Conservation (phyloP, 2,888 invertebrate species). For the Orchesella flavescens region DNA sequence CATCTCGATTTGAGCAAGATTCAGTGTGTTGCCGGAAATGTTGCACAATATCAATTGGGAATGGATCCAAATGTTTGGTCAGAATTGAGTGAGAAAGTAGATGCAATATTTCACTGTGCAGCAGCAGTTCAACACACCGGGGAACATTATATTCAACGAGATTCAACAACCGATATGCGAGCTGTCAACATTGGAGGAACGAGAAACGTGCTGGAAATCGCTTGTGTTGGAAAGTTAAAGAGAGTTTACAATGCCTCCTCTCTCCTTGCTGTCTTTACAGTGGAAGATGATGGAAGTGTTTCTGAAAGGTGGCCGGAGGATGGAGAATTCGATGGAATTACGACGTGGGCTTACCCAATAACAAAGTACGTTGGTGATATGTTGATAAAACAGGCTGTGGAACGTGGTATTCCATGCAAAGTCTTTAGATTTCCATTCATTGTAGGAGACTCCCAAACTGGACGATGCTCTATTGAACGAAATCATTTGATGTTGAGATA, state of each 20-base stretch:
- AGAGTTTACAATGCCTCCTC: not conserved
- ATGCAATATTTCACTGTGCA: not conserved
- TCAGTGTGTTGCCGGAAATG: no score
- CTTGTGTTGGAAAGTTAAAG: no score
- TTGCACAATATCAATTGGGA: no score
- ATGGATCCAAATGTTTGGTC: no score
- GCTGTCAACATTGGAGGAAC: not conserved
- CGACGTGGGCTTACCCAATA: conserved; percentile 4
- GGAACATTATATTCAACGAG: no score
- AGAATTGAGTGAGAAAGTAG: not conserved
- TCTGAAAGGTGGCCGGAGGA: not conserved
- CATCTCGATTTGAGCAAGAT: not conserved
- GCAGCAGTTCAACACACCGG: no score
- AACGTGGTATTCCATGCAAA: conserved; percentile 24
- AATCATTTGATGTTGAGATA: conserved; percentile 43
- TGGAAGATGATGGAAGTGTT: no score
- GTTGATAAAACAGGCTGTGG: not conserved
- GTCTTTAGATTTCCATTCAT: conserved; percentile 22
- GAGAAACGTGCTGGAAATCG: no score
- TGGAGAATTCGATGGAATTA: conserved; percentile 1
- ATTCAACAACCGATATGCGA: no score
- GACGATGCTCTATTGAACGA: not conserved
- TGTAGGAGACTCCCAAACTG: not conserved
- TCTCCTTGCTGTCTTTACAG: no score
- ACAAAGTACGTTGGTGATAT: conserved; percentile 31